Base-by-base conservation (phyloP, 2,797 vertebrate species). In the Muraenolepis orangiensis region DNA sequence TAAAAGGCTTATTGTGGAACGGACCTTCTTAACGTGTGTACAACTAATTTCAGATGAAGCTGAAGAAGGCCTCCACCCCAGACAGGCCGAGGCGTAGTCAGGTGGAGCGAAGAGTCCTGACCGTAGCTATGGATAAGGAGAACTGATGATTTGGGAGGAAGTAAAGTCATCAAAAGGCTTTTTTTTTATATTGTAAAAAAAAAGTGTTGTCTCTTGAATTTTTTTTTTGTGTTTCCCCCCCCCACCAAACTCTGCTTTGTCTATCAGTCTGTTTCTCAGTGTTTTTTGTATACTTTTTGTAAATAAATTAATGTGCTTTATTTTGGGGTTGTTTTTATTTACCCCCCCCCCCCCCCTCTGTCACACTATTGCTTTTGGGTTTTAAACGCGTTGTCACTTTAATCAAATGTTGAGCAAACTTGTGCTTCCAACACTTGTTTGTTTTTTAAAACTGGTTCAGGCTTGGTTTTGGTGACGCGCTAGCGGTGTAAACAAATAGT, bases 41-140 rank as follows among this genome's bases (percentile, higher is more conserved):
- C n/a, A 11, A 64, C 51, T 64, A n/a, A 26, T 64, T 64, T 64
- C 71, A 94, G 94, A 85, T 83, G 83, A 95, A 92, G 82, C 73
- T 87, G 79, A 94, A 92, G 79, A 94, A 92, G 83, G 81, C 78
- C 51, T 91, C 92, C 42, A 94, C 90, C 16, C 92, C 92, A 14
- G 92, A 94, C 69, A 90, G 87, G 57, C 89, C 83, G 82, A 85
- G 91, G 57, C 80, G 81, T 2, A 86, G 82, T 29, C 91, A 90
- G 77, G 66, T 88, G 75, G 92, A 92, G 70, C 86, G 86, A 72
- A 85, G 91, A 76, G 87, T 88, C 66, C 81, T 93, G 72, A 72
- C 90, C 8, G 76, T 86, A 38, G 87, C 89, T 82, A 46, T 93
- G 72, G 87, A 94, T 78, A 92, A 94, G 76, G 93, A 94, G 86